Evolutionary conservation across 2,888 invertebrate species (phyloP), one percentile per base, ranked within the genome.

Genomic region (Rhabditophanes sp.): DNA sequence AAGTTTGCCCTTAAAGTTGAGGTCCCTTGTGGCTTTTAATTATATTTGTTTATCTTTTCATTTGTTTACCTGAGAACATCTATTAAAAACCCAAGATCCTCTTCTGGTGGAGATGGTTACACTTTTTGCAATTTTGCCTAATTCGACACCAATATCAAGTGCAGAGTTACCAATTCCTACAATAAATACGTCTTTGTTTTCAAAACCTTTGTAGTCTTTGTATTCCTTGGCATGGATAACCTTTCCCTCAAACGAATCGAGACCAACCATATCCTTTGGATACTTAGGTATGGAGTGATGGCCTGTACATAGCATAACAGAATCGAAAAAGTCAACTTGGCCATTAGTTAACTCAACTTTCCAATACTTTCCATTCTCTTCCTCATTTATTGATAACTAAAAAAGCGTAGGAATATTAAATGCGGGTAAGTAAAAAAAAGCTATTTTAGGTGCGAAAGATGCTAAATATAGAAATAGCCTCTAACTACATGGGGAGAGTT

Each of bases 101-200:
- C 67, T 44, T 3, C 69, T 50, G 0, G 69, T 69, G 23, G 68
- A 68, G n/a, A 68, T 52, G 18, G 60, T 67, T 1, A 32, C 33
- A 14, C 50, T 51, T 47, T 51, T 52, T 1, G 59, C 58, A 19
- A 59, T 46, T 41, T 57, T 59, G 5, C 58, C 53, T 18, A 69
- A 48, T 27, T 69, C 69, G 3, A 68, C 68, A n/a, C 68, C 67
- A 6, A 64, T 59, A 48, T 70, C 70, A 3, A 67, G 58, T 1
- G 68, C 69, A 2, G 70, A 70, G 43, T 71, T 71, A 3, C 71
- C 70, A 31, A 71, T 66, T 3, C 72, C 72, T 16, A 72, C 52
- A 3, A 72, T 60, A 14, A 71, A 57, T 3, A 71, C 67, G 22
- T 61, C 48, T 44, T 68, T 67, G 15, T 58, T 66, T 21, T 56